Conservation (phyloP, 2,113 vertebrate species). For the Anhinga rufa region DNA sequence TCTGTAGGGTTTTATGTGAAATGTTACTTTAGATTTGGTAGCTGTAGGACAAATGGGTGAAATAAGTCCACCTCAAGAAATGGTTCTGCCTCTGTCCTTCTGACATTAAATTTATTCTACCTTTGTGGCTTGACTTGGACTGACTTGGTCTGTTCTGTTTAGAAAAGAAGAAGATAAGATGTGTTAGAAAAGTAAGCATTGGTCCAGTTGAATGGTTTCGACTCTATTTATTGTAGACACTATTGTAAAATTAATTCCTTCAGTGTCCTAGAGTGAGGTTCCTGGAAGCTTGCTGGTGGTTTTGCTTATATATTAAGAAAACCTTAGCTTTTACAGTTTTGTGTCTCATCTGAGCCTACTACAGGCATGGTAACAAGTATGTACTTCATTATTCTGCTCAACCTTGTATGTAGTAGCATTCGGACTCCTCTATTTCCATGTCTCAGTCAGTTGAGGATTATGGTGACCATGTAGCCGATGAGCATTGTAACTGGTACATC, state of each 20-base stretch:
- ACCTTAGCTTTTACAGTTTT: neutral
- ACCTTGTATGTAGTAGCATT: neutral
- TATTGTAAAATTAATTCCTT: neutral
- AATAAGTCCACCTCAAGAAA: neutral
- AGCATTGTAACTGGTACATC: accelerated
- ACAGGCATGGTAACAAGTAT: neutral
- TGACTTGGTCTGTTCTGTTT: neutral
- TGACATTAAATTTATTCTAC: neutral
- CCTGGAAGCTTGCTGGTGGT: neutral
- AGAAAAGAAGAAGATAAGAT: neutral
- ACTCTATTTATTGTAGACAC: neutral
- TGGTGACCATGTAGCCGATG: neutral
- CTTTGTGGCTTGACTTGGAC: neutral
- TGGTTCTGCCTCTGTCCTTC: neutral
- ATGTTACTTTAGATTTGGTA: neutral
- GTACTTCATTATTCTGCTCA: neutral
- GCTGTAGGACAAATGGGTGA: neutral
- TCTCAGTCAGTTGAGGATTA: neutral
- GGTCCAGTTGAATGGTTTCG: neutral
- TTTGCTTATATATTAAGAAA: neutral
- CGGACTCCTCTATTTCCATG: neutral
- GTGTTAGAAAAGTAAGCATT: neutral
- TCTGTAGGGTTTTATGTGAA: neutral
- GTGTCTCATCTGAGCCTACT: neutral
- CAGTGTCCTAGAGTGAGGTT: neutral